Evolutionary conservation across 1,140 invertebrate genomes (phyloP).

Genomic region (Helicoverpa zea): DNA sequence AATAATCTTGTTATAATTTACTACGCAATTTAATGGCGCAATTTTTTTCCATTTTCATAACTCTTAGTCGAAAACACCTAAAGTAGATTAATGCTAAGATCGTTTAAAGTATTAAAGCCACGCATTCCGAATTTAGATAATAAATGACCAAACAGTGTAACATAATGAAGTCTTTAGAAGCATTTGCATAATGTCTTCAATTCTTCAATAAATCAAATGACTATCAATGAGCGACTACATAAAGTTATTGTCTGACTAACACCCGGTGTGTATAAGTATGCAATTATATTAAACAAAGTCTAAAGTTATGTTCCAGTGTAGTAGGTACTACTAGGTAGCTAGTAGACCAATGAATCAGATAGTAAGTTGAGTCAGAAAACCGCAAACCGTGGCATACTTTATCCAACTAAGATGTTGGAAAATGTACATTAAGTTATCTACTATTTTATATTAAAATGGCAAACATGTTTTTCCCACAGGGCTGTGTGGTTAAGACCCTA

Average conservation of each 20-base stretch:
- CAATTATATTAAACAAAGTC: background rate
- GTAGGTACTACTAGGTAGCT: background rate
- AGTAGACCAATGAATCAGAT: constrained; percentile 15
- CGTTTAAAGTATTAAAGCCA: too few species aligned
- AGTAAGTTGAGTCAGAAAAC: constrained; percentile 37
- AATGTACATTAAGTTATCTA: background rate
- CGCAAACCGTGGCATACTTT: constrained; percentile 40
- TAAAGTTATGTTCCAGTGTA: background rate
- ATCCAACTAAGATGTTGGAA: background rate
- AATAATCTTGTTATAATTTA: background rate
- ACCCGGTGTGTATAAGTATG: background rate
- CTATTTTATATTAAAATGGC: background rate
- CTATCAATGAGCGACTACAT: constrained; percentile 9
- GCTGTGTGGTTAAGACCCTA: too few species aligned
- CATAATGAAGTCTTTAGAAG: too few species aligned
- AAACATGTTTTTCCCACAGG: too few species aligned
- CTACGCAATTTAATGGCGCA: too few species aligned
- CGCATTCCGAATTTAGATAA: too few species aligned
- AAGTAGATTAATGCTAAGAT: too few species aligned
- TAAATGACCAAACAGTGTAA: too few species aligned
- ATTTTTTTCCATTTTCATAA: too few species aligned
- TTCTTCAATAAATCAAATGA: constrained; percentile 1
- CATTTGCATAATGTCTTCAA: background rate
- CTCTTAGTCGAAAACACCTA: too few species aligned
- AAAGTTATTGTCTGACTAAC: constrained; percentile 30